Conservation (phyloP, 2,888 invertebrate species). For the Pachliopta kotzebuea region DNA sequence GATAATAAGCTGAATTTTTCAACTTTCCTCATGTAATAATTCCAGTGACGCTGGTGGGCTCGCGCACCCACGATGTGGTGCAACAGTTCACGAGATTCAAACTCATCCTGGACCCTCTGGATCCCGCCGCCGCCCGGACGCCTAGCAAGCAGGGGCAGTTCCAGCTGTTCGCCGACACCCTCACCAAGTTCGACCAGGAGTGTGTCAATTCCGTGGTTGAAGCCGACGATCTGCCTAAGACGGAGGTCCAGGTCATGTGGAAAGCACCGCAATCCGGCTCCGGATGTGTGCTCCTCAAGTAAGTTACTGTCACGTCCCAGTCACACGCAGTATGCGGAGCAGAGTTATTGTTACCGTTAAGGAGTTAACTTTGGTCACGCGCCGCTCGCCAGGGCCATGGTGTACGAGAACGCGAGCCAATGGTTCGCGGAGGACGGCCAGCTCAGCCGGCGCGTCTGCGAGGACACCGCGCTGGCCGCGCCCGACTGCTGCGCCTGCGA, state of each 20-base stretch:
- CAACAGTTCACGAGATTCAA: slow-evolving; percentile 91
- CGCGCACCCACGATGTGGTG: slow-evolving; percentile 82
- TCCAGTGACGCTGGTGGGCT: slow-evolving; percentile 84
- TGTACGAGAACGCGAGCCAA: slow-evolving; percentile 87
- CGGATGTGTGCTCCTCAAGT: slow-evolving; percentile 93
- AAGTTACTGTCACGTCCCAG: slow-evolving; percentile 40
- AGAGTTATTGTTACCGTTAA: background rate
- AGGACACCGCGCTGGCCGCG: slow-evolving; percentile 82
- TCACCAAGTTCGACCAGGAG: slow-evolving; percentile 87
- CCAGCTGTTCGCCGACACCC: slow-evolving; percentile 78
- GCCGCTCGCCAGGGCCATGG: slow-evolving; percentile 85
- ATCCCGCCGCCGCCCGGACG: slow-evolving; percentile 56
- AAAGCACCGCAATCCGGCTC: slow-evolving; percentile 91
- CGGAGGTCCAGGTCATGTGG: slow-evolving; percentile 94
- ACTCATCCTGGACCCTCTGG: slow-evolving; percentile 85
- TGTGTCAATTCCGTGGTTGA: slow-evolving; percentile 93
- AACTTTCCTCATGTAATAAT: no score
- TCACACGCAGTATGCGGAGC: background rate
- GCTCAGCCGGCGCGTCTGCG: slow-evolving; percentile 89
- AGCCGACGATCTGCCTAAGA: slow-evolving; percentile 88
- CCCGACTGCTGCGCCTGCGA: slow-evolving; percentile 94
- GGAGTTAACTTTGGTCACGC: no score
- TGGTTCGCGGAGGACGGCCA: slow-evolving; percentile 96
- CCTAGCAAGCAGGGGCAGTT: slow-evolving; percentile 67
- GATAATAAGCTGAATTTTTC: no score